Percentiles rank a stretch among this genome's conserved stretches.
Conservation (phyloP, 1,140 invertebrate species). For the Drepana arcuata region DNA sequence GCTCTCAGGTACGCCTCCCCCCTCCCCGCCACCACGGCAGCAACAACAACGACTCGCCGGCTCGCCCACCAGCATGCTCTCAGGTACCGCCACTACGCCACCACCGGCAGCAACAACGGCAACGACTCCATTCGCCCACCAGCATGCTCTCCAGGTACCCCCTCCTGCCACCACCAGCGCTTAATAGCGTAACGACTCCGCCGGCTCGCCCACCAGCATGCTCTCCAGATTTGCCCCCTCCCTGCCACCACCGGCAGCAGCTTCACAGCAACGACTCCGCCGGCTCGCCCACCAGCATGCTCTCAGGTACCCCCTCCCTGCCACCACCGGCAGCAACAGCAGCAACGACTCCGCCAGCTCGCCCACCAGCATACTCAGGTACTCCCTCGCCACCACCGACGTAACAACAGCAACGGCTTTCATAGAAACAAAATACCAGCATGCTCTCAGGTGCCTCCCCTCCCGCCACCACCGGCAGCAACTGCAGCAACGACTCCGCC, state of each 20-base stretch:
- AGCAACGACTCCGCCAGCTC: conserved; percentile 86
- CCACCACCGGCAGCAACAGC: conserved; percentile 87
- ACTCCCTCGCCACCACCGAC: too few species aligned
- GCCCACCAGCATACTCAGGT: conserved; percentile 86
- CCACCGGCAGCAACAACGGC: too few species aligned
- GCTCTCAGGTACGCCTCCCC: too few species aligned
- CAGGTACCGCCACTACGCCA: too few species aligned
- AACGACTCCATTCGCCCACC: conserved; percentile 86
- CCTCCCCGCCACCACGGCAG: too few species aligned
- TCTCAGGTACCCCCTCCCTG: conserved; percentile 83
- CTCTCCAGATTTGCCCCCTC: conserved; percentile 84
- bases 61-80: conserved; percentile 88
- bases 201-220: conserved; percentile 86
- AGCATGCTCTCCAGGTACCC: conserved; percentile 85
- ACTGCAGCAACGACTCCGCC: too few species aligned
- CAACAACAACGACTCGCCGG: too few species aligned
- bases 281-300: too few species aligned
- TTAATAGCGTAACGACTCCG: conserved; percentile 85
- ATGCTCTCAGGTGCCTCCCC: too few species aligned
- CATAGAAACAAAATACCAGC: neutral
- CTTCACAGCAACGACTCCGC: too few species aligned
- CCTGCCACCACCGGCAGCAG: too few species aligned
- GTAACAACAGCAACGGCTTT: conserved; percentile 18
- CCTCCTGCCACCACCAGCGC: conserved; percentile 87
- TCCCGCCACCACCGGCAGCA: too few species aligned